Conservation (phyloP, 2,797 vertebrate species). For the Nyctibius grandis region DNA sequence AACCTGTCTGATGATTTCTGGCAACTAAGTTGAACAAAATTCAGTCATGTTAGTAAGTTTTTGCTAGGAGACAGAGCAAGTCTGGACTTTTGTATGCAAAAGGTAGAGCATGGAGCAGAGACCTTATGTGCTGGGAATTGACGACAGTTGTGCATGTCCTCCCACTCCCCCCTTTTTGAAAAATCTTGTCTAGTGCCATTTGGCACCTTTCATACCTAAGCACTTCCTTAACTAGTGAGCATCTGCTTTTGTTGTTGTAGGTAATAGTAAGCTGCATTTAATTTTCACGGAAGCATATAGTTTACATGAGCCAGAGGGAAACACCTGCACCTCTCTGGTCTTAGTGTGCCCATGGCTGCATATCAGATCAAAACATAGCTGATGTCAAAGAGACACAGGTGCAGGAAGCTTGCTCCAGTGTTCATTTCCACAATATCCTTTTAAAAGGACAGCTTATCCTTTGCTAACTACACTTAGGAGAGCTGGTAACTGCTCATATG, state of each 20-base stretch:
- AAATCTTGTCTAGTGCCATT: not conserved
- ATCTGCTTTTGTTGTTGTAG: not conserved
- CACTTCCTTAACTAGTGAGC: not conserved
- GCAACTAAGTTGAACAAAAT: not conserved
- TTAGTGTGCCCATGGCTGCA: not conserved
- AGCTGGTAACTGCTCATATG: not conserved
- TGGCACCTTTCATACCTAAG: not conserved
- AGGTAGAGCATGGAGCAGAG: not conserved
- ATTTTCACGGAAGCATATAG: constrained; percentile 3
- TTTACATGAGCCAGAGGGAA: constrained; percentile 64
- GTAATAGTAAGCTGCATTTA: constrained; percentile 5
- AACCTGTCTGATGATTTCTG: not conserved
- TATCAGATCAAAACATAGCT: constrained; percentile 53
- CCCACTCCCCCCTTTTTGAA: not conserved
- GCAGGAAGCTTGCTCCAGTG: constrained; percentile 37
- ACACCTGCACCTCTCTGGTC: constrained; percentile 54
- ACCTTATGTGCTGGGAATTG: not conserved
- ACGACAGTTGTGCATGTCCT: not conserved
- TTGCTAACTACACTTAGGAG: constrained; percentile 17
- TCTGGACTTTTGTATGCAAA: not conserved
- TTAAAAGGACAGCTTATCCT: constrained; percentile 45
- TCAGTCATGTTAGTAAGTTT: not conserved
- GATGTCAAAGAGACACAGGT: constrained; percentile 60
- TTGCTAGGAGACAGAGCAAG: not conserved
- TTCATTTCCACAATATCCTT: constrained; percentile 49